Percentiles rank a stretch among this genome's conserved stretches.
These are phyloP conservation scores for Drosophila maculinotata DNA, from an alignment of 2,888 invertebrate genomes.

Conservation along the genomic window DNA sequence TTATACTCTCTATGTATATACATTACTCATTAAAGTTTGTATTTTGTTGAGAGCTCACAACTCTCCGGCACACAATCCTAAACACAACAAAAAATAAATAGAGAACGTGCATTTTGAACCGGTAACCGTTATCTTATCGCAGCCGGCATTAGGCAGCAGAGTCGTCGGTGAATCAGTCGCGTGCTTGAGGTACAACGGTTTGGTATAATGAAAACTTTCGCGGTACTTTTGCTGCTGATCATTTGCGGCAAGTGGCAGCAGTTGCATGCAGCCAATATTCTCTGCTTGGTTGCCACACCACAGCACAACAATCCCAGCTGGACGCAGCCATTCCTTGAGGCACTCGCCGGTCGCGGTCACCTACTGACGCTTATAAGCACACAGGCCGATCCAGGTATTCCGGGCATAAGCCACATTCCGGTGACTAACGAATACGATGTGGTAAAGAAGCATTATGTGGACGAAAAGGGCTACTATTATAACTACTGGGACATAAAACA, in stretches of 20 bases:
- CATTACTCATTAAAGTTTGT: background rate
- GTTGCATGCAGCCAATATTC: slow-evolving; percentile 52
- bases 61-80: background rate
- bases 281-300: slow-evolving; percentile 59
- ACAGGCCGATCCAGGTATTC: background rate
- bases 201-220: slow-evolving; percentile 35
- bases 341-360: slow-evolving; percentile 56
- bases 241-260: slow-evolving; percentile 23
- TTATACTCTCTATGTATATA: background rate
- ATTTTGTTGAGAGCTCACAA: slow-evolving; percentile 10
- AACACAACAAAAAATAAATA: slow-evolving; percentile 4
- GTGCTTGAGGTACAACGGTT: background rate
- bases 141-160: slow-evolving; percentile 17
- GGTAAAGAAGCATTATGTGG: slow-evolving; percentile 46
- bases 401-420: slow-evolving; percentile 12
- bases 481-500: slow-evolving; percentile 39
- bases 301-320: slow-evolving; percentile 62
- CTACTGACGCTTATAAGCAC: slow-evolving; percentile 46
- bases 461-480: slow-evolving; percentile 9
- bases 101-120: background rate
- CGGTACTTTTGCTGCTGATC: slow-evolving; percentile 15
- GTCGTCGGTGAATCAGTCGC: slow-evolving; percentile 49
- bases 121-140: slow-evolving; percentile 32
- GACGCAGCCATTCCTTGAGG: slow-evolving; percentile 53
- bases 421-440: slow-evolving; percentile 52